Conservation (phyloP, 1,140 invertebrate genomes). For the Drosophila virilis region DNA sequence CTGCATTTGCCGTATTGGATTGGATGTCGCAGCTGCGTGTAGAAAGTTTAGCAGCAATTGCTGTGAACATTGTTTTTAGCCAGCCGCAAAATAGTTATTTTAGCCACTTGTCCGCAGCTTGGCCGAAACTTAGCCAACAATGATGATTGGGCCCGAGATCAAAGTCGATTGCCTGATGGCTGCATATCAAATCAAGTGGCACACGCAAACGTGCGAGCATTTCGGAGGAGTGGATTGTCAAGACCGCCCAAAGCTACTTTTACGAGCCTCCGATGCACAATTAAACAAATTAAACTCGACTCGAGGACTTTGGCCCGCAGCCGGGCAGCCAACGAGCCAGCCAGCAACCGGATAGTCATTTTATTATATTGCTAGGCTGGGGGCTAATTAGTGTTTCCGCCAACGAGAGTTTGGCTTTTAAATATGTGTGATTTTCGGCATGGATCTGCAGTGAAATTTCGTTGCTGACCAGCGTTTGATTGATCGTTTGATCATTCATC, state of each 20-base stretch:
- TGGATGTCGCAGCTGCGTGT: conserved; percentile 38
- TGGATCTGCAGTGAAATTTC: conserved; percentile 29
- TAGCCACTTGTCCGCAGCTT: conserved; percentile 28
- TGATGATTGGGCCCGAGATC: conserved; percentile 52
- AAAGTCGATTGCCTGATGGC: conserved; percentile 47
- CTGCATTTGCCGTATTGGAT: not conserved
- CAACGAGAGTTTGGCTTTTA: conserved; percentile 31
- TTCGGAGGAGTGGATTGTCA: conserved; percentile 26
- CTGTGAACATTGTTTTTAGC: conserved; percentile 56
- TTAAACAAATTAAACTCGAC: conserved; percentile 56
- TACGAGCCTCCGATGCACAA: conserved; percentile 51
- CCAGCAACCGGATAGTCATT: conserved; percentile 45
- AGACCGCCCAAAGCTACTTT: conserved; percentile 60
- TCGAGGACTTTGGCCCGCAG: conserved; percentile 35
- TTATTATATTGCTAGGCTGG: conserved; percentile 39
- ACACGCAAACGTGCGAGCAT: conserved; percentile 58
- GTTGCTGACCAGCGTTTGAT: conserved; percentile 19
- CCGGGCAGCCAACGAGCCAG: not conserved
- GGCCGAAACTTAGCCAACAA: conserved; percentile 38
- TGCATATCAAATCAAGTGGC: conserved; percentile 59
- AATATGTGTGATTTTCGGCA: conserved; percentile 10
- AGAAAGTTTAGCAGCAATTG: conserved; percentile 65
- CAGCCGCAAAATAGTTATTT: conserved; percentile 44
- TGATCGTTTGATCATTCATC: conserved; percentile 22
- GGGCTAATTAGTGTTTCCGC: conserved; percentile 44